These are phyloP conservation scores for Fragum sueziense DNA, from an alignment of 2,888 invertebrate species.

Conservation along the genomic window DNA sequence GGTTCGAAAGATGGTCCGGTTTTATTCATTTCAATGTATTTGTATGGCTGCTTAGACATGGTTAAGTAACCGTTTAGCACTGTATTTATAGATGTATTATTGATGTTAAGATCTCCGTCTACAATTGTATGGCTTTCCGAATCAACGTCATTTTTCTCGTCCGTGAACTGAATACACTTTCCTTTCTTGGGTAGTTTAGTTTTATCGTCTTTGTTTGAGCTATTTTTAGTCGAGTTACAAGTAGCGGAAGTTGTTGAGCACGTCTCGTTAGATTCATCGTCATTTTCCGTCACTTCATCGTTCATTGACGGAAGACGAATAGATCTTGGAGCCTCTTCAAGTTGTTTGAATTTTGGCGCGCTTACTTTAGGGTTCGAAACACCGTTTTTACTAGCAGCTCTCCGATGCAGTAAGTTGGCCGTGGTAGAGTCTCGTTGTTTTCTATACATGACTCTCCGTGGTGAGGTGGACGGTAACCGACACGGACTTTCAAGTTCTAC, in stretches of 20 bases:
- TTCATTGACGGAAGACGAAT: conserved; percentile 50
- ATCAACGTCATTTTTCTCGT: conserved; percentile 30
- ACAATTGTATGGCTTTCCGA: conserved; percentile 4
- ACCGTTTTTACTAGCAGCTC: conserved; percentile 33
- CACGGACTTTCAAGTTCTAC: neutral
- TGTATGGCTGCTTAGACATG: conserved; percentile 16
- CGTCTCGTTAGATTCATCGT: conserved; percentile 38
- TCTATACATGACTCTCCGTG: conserved; percentile 27
- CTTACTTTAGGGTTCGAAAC: neutral
- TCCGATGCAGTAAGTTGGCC: conserved; percentile 52
- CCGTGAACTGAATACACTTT: conserved; percentile 38
- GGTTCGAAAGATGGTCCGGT: neutral
- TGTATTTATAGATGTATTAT: neutral
- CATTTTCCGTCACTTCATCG: conserved; percentile 23
- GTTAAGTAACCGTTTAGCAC: neutral
- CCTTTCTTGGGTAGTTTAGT: conserved; percentile 50
- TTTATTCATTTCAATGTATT: conserved; percentile 4
- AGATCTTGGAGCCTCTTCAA: conserved; percentile 12
- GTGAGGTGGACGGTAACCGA: conserved; percentile 3
- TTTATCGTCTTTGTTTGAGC: conserved; percentile 23
- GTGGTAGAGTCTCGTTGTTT: conserved; percentile 41
- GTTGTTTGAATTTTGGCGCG: conserved; percentile 12
- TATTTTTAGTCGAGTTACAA: conserved; percentile 52
- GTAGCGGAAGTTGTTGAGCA: conserved; percentile 60
- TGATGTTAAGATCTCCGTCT: conserved; percentile 8